A percentile compares a stretch with the other conserved stretches of the same genome.
Evolutionary conservation across 2,113 vertebrate species (phyloP).

Genomic region (Euleptes europaea): DNA sequence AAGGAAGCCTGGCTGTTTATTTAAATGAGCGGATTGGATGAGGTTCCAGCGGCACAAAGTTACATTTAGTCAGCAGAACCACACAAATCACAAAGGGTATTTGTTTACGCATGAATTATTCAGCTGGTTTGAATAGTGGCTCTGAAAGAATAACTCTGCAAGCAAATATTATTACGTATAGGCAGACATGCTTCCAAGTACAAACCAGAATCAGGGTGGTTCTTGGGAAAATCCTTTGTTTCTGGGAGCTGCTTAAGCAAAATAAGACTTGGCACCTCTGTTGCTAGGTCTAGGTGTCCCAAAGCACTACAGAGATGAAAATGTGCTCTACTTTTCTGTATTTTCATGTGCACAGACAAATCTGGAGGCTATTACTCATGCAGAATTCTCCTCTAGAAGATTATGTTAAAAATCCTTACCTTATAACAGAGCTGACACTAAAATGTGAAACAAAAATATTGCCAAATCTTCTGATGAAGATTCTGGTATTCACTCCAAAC

Average conservation of each 20-base stretch:
- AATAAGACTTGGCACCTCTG: not conserved
- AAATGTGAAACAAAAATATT: not conserved
- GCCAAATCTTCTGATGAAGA: not conserved
- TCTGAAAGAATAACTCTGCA: conserved; percentile 14
- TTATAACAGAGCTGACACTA: not conserved
- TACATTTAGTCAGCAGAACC: conserved; percentile 34
- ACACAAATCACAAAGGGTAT: conserved; percentile 40
- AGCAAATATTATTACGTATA: not conserved
- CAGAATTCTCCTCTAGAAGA: not conserved
- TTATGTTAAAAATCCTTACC: not conserved
- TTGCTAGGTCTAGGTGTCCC: not conserved
- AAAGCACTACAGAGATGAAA: not conserved
- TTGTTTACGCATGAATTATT: conserved; percentile 64
- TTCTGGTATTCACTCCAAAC: not conserved
- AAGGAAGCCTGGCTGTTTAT: conserved; percentile 32
- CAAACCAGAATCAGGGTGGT: not conserved
- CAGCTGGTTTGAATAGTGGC: conserved; percentile 26
- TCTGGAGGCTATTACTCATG: not conserved
- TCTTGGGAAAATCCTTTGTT: not conserved
- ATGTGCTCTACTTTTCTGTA: not conserved
- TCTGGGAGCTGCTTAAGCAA: not conserved
- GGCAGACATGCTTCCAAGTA: not conserved
- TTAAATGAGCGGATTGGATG: conserved; percentile 31
- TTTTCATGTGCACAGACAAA: not conserved
- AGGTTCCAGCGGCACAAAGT: conserved; percentile 20